phyloP scores from a whole-genome alignment of 1,140 invertebrate genomes.

The Hylyphantes graminicola region DNA sequence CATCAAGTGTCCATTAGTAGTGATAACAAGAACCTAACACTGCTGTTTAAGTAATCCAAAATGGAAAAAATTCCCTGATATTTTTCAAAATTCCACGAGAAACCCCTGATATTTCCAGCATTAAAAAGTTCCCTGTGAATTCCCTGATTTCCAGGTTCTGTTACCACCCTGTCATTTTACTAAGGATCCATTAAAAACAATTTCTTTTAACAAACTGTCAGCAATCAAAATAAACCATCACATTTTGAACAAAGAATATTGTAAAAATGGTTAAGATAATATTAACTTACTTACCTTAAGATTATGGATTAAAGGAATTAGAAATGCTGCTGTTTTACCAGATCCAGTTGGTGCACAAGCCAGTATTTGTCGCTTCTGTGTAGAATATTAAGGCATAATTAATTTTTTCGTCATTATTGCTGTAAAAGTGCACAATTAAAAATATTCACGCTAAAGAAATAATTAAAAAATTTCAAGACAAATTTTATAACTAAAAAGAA shows the following conservation, averaged over 20 bases:
- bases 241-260: not conserved
- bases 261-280: not conserved
- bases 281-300: constrained; percentile 64
- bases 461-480: too few species aligned
- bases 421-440: not conserved
- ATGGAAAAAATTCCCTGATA: too few species aligned
- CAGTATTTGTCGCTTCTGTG: constrained; percentile 83
- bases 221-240: not conserved
- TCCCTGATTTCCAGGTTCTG: too few species aligned
- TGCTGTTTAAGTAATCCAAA: too few species aligned
- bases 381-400: constrained; percentile 49
- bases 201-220: not conserved
- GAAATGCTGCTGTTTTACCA: constrained; percentile 87
- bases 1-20: too few species aligned
- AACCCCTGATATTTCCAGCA: too few species aligned
- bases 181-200: not conserved
- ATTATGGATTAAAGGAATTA: constrained; percentile 82
- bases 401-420: not conserved
- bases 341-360: constrained; percentile 95
- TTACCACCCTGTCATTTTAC: too few species aligned
- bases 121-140: too few species aligned
- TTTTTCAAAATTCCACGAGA: too few species aligned
- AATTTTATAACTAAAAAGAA: too few species aligned
- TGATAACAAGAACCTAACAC: too few species aligned
- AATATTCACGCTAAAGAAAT: too few species aligned